phyloP scores from a whole-genome alignment of 2,888 invertebrate species.

The Nephrotoma flavescens region DNA sequence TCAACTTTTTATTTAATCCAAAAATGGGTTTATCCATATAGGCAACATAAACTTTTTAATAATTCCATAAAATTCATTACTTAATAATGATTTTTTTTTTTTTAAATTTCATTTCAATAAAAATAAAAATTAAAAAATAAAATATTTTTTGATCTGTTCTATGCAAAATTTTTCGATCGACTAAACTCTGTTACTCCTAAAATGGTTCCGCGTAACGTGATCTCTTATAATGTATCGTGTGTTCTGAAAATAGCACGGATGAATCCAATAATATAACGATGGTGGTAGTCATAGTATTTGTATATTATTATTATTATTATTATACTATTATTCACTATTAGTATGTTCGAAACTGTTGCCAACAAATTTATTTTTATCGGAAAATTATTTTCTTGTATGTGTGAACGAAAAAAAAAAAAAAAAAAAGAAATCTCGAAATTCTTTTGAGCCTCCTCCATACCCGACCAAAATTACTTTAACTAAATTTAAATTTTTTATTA shows the following conservation, averaged over 20 bases:
- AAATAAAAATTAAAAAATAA: neutral
- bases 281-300: conserved; percentile 3
- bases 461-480: neutral
- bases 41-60: neutral
- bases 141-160: neutral
- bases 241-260: conserved; percentile 12
- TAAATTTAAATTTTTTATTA: neutral
- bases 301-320: conserved; percentile 3
- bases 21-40: neutral
- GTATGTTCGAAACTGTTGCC: neutral
- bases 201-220: conserved; percentile 50
- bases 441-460: neutral
- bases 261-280: conserved; percentile 7
- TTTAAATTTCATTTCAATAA: neutral
- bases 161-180: neutral
- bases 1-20: neutral
- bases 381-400: neutral
- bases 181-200: conserved; percentile 38
- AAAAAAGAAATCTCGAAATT: neutral
- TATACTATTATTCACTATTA: neutral
- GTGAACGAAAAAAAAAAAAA: neutral
- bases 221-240: conserved; percentile 31
- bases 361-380: conserved; percentile 2
- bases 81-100: neutral
- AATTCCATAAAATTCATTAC: neutral